These are phyloP conservation scores for Drosophila neutralis DNA, from an alignment of 2,888 invertebrate species.

Conservation along the genomic window DNA sequence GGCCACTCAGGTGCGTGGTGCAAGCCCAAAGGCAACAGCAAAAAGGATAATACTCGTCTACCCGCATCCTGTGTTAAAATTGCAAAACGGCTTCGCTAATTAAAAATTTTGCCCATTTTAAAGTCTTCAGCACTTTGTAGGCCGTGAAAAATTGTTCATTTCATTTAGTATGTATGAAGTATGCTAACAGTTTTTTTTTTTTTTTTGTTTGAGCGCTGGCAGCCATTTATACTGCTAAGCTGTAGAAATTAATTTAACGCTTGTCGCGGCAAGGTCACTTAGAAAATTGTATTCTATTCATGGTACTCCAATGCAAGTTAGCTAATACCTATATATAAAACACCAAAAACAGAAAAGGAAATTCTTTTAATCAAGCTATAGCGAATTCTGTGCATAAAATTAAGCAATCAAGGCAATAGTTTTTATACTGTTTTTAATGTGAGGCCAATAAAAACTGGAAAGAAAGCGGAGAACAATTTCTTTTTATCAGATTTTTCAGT, in stretches of 20 bases:
- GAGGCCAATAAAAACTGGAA: constrained; percentile 5
- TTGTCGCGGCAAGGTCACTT: constrained; percentile 56
- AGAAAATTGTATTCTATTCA: constrained; percentile 32
- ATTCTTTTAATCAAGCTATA: constrained; percentile 42
- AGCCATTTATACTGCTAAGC: constrained; percentile 54
- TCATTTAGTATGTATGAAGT: constrained; percentile 3
- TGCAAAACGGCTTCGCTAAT: constrained; percentile 62
- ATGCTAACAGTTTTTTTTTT: not conserved
- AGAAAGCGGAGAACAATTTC: not conserved
- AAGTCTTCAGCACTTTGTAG: constrained; percentile 41
- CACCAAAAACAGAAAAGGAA: constrained; percentile 6
- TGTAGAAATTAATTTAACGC: constrained; percentile 69
- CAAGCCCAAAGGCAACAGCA: constrained; percentile 29
- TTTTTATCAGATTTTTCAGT: not conserved
- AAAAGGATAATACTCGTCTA: constrained; percentile 34
- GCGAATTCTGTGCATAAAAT: constrained; percentile 40
- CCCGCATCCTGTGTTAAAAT: constrained; percentile 26
- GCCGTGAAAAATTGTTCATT: constrained; percentile 56
- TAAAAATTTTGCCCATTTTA: constrained; percentile 68
- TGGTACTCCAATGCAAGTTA: constrained; percentile 21
- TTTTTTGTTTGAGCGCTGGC: constrained; percentile 22
- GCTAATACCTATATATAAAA: constrained; percentile 6
- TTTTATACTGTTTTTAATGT: constrained; percentile 16
- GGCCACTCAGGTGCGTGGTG: constrained; percentile 43
- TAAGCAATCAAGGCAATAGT: constrained; percentile 59